Evolutionary conservation across 2,888 invertebrate genomes (phyloP), one percentile per base, ranked within the genome.

Genomic region (Meta bourneti): DNA sequence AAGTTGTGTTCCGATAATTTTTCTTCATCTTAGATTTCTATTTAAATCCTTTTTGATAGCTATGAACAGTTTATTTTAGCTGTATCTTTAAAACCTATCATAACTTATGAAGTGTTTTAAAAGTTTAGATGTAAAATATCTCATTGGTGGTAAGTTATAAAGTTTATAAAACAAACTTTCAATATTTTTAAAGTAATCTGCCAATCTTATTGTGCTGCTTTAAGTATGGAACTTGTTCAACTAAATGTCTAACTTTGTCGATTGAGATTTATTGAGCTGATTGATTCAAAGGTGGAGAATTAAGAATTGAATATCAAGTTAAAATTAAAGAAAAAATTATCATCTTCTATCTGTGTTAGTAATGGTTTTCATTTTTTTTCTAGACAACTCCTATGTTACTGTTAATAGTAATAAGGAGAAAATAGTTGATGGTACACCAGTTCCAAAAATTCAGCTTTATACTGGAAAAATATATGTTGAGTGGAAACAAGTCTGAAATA

Each of bases 391-490:
- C 11, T 81, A 88, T 61, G 48, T 72, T 34, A 61, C 48, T 49
- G 11, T 81, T 20, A 91, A 91, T 75, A 85, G 92, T 13, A 89
- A 89, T 61, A 89, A 82, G 54, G 79, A 89, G 20, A 85, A 88
- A 49, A 48, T 48, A 9, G 9, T 71, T n/a, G 94, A 95, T 93
- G 94, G 94, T 9, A 93, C 98, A 94, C 97, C 98, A 79, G 96
- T 96, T 93, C 97, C 98, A 0, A 97, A 97, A 94, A 96, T 97
- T 90, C 96, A 97, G 81, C 95, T 99, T n/a, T 98, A 97, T 95
- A 95, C 97, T 89, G 97, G 98, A 93, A 97, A 97, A 94, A 96
- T 99, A 6, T 96, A 96, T 94, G 96, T 98, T 93, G 98, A 98
- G 16, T 99, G 98, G 98, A 96, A 96, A 94, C 95, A 95, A 91